phyloP scores from a whole-genome alignment of 2,113 vertebrate genomes.

The Pseudonaja textilis region DNA sequence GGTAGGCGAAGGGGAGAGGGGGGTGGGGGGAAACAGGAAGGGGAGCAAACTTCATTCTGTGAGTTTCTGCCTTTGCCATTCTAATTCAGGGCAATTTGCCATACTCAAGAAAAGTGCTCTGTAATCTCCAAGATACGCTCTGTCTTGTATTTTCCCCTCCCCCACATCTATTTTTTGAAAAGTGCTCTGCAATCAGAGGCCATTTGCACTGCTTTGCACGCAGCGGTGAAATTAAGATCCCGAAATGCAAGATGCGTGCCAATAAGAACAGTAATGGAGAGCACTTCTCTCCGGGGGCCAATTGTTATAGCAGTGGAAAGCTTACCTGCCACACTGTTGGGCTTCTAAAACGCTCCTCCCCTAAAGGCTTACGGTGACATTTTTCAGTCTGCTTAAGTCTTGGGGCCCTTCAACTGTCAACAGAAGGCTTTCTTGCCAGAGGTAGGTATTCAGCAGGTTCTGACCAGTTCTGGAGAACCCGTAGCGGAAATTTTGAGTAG shows the following conservation, averaged over 20 bases:
- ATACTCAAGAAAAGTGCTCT: constrained; percentile 63
- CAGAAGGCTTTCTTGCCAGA: background rate
- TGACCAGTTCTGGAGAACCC: no score
- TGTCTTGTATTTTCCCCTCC: constrained; percentile 38
- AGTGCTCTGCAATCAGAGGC: constrained; percentile 70
- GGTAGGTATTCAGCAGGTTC: no score
- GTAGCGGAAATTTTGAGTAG: no score
- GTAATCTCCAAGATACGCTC: constrained; percentile 68
- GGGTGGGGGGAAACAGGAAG: constrained; percentile 21
- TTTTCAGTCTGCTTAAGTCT: constrained; percentile 43
- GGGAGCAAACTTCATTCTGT: background rate
- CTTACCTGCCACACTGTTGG: constrained; percentile 55
- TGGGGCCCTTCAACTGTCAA: constrained; percentile 33
- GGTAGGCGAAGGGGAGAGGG: background rate
- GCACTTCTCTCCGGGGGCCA: constrained; percentile 23
- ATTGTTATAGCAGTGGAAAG: constrained; percentile 52
- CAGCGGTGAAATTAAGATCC: constrained; percentile 59
- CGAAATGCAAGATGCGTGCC: constrained; percentile 65
- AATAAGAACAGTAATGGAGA: constrained; percentile 63
- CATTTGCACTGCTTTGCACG: constrained; percentile 64
- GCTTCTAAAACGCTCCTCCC: constrained; percentile 40
- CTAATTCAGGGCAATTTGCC: constrained; percentile 70
- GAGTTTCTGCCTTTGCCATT: constrained; percentile 49
- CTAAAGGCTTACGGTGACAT: constrained; percentile 50
- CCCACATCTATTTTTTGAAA: constrained; percentile 59